Conservation (phyloP, 2,888 invertebrate genomes). For the Parapristionchus giblindavisi region DNA sequence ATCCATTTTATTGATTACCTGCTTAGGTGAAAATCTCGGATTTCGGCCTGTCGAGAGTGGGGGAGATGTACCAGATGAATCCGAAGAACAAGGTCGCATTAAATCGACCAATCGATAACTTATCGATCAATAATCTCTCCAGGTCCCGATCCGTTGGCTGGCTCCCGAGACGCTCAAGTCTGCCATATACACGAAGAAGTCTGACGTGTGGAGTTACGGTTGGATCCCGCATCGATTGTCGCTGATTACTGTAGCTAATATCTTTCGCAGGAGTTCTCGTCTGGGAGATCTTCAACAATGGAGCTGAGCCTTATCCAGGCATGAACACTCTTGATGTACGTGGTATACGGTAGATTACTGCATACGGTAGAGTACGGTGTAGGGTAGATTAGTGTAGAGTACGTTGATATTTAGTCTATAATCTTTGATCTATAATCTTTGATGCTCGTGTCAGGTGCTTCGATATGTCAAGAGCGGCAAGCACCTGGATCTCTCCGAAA, state of each 20-base stretch:
- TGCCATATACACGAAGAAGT: constrained; percentile 33
- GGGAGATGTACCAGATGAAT: constrained; percentile 37
- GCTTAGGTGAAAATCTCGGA: constrained; percentile 50
- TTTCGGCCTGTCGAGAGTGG: constrained; percentile 48
- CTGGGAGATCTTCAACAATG: constrained; percentile 39
- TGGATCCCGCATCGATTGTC: neutral
- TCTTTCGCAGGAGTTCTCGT: constrained; percentile 23
- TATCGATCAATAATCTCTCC: no score
- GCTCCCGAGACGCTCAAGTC: constrained; percentile 42
- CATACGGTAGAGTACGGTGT: no score
- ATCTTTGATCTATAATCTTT: constrained; percentile 1
- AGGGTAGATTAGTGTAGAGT: no score
- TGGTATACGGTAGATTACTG: no score
- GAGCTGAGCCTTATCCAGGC: constrained; percentile 25
- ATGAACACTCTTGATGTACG: constrained; percentile 26
- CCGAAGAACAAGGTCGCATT: constrained; percentile 33
- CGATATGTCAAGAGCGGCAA: constrained; percentile 24
- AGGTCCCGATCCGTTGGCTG: constrained; percentile 43
- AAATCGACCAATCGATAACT: neutral
- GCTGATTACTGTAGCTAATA: neutral
- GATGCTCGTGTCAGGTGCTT: constrained; percentile 23
- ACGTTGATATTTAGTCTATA: no score
- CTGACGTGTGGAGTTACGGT: constrained; percentile 40
- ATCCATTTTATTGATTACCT: neutral
- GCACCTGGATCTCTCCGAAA: constrained; percentile 13